Evolutionary conservation across 2,888 invertebrate species (phyloP), one percentile per base, ranked within the genome.

Genomic region (Uropetala carovei): DNA sequence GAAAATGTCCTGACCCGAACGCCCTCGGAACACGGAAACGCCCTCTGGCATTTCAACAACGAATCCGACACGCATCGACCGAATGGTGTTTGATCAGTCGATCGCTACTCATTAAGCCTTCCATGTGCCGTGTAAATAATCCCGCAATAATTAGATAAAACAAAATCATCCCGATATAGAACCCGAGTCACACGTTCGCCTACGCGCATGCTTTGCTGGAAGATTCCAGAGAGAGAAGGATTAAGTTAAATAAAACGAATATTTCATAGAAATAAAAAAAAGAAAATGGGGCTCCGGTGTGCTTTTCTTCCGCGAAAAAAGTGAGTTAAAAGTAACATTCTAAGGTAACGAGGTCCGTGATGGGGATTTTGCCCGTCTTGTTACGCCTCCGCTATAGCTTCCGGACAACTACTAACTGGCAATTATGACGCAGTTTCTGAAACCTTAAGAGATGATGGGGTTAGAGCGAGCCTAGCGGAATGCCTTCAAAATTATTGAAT

Each of bases 61-160:
- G 18, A 68, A 68, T 68, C 18, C 68, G n/a, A 13, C 68, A 9
- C n/a, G 68, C 11, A 43, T 43, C 43, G 43, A 43, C 43, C 43
- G 18, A 68, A 68, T n/a, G 9, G n/a, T 68, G 22, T 68, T 68
- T 68, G 68, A 68, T 68, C 68, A 68, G 18, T n/a, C 68, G 68
- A 68, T 68, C 68, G 68, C 22, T 68, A 18, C 68, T 68, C 68
- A 22, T 68, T 68, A 68, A 68, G 18, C 68, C 68, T 9, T 43
- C 9, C 68, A 68, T n/a, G n/a, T 18, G 68, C 18, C 68, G 68
- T 22, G n/a, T 68, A 5, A 68, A 68, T 68, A 68, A 68, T 68
- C n/a, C 68, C 16, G 68, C 68, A 68, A 68, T 68, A 68, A 68
- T 68, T 68, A 68, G 18, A 22, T 68, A 68, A 68, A 18, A 68